Percentiles rank a stretch among this genome's conserved stretches.
phyloP scores from a whole-genome alignment of 2,113 vertebrate genomes.

The Oncorhynchus gorbuscha region DNA sequence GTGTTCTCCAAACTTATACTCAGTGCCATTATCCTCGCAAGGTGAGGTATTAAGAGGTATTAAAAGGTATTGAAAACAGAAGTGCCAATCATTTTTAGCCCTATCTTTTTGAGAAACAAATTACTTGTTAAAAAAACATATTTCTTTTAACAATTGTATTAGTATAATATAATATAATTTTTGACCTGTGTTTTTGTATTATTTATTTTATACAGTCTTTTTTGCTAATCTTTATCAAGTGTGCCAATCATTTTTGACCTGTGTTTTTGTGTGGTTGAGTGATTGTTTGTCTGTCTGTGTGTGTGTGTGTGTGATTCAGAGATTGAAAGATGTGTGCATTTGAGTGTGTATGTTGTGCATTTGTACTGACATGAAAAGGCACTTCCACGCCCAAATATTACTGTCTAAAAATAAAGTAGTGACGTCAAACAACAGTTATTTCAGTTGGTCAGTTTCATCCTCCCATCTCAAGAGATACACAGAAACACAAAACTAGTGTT shows the following conservation, averaged over 20 bases:
- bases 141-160: too few species aligned
- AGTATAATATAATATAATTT: too few species aligned
- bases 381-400: slow-evolving; percentile 81
- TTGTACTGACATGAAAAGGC: slow-evolving; percentile 80
- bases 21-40: too few species aligned
- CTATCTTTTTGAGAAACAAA: too few species aligned
- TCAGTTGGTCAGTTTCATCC: slow-evolving; percentile 79
- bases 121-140: too few species aligned
- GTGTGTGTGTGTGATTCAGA: neutral
- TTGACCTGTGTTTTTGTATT: neutral
- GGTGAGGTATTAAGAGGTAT: too few species aligned
- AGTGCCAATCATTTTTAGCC: too few species aligned
- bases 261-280: neutral
- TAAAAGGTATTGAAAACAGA: too few species aligned
- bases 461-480: slow-evolving; percentile 76
- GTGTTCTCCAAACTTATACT: too few species aligned
- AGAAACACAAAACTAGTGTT: slow-evolving; percentile 72
- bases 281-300: neutral
- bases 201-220: neutral
- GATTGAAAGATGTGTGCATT: slow-evolving; percentile 14
- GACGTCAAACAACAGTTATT: slow-evolving; percentile 81
- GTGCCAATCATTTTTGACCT: too few species aligned
- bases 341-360: slow-evolving; percentile 58
- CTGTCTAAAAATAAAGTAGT: slow-evolving; percentile 87
- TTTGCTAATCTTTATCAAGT: too few species aligned